Percentiles rank a stretch among this genome's conserved stretches.
Conservation (phyloP, 2,113 vertebrate species). For the Merops nubicus region DNA sequence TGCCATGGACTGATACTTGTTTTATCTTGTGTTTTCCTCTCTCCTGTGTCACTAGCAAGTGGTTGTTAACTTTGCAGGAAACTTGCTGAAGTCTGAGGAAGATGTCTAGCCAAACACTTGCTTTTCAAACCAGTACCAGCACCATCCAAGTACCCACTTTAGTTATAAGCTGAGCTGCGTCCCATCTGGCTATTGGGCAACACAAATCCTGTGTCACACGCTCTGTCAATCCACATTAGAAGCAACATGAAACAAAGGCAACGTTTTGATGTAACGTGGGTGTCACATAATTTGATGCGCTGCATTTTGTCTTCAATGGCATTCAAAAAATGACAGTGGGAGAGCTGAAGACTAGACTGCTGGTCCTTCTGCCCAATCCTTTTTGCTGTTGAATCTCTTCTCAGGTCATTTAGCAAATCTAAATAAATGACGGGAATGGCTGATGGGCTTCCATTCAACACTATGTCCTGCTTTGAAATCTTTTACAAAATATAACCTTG, state of each 20-base stretch:
- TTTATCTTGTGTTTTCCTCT: neutral
- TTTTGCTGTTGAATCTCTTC: neutral
- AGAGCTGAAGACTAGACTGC: neutral
- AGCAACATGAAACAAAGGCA: neutral
- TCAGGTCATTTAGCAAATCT: constrained; percentile 23
- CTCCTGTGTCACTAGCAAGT: neutral
- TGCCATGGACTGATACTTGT: neutral
- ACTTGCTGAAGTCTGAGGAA: neutral
- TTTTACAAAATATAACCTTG: constrained; percentile 51
- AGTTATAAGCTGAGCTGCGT: neutral
- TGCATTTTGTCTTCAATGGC: neutral
- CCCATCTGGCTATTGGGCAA: neutral
- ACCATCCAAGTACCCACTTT: neutral
- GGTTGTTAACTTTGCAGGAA: neutral
- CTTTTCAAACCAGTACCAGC: neutral
- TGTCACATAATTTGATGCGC: neutral
- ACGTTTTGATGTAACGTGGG: neutral
- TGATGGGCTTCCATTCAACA: constrained; percentile 31
- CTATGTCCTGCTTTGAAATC: constrained; percentile 10
- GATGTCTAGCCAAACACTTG: neutral
- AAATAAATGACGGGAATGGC: constrained; percentile 8
- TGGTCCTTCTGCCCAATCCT: neutral
- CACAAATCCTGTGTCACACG: neutral
- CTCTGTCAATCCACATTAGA: neutral
- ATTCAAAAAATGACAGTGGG: neutral